These are phyloP conservation scores for Chaetops frenatus DNA, from an alignment of 2,113 vertebrate genomes.

Conservation along the genomic window DNA sequence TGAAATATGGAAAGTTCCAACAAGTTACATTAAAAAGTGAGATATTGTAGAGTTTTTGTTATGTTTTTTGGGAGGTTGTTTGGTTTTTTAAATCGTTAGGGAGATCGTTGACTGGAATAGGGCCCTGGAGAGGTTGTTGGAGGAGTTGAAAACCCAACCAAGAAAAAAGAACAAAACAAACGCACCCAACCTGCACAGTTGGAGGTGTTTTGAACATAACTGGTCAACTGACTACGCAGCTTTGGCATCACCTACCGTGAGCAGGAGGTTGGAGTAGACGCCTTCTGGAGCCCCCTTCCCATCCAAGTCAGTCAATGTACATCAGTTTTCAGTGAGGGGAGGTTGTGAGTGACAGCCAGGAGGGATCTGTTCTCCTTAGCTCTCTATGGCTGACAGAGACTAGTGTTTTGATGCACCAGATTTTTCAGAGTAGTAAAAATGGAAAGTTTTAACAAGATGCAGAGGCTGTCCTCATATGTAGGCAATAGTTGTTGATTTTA, in stretches of 20 bases:
- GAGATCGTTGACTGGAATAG: not conserved
- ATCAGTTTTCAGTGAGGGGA: not conserved
- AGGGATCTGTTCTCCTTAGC: not conserved
- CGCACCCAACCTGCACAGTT: rapidly evolving
- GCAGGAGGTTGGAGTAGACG: not conserved
- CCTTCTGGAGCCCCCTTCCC: not conserved
- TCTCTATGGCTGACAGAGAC: not conserved
- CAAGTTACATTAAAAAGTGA: not conserved
- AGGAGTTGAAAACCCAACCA: not conserved
- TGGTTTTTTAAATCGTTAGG: not conserved
- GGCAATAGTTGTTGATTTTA: not conserved
- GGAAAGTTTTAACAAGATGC: not conserved
- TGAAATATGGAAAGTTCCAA: not conserved
- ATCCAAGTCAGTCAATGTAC: not conserved
- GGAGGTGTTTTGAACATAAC: not conserved
- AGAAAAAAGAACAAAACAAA: not conserved
- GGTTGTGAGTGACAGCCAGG: not conserved
- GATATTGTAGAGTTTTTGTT: not conserved
- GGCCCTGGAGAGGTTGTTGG: not conserved
- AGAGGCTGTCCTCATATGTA: not conserved
- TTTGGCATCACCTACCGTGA: not conserved
- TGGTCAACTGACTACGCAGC: not conserved
- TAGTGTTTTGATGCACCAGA: not conserved
- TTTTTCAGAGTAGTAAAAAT: not conserved
- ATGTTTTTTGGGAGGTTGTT: not conserved